A percentile compares a stretch with the other conserved stretches of the same genome.
These are phyloP conservation scores for Corvus cornix DNA, from an alignment of 2,113 vertebrate genomes.

Conservation along the genomic window DNA sequence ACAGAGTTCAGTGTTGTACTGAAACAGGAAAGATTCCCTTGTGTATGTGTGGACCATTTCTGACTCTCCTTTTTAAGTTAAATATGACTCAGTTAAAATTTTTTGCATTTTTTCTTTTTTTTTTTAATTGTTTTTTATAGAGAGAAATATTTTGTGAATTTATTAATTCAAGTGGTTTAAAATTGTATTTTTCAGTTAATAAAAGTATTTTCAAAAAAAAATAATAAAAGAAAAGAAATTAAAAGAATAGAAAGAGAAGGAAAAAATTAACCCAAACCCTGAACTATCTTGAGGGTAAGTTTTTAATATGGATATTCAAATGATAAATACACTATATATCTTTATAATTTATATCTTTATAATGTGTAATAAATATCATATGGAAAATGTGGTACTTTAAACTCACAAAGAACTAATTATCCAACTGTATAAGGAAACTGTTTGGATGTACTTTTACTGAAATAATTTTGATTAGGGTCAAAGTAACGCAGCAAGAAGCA, in stretches of 20 bases:
- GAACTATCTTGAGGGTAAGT: not conserved
- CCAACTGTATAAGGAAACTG: not conserved
- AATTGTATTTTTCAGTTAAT: not conserved
- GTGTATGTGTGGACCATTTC: not conserved
- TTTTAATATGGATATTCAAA: not conserved
- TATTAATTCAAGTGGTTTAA: not conserved
- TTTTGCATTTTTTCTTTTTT: too few relatives aligned
- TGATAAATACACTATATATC: not conserved
- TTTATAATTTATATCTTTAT: not conserved
- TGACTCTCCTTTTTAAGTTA: not conserved
- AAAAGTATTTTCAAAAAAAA: not conserved
- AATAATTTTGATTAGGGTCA: not conserved
- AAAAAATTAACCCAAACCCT: not conserved
- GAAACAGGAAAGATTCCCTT: not conserved
- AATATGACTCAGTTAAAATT: not conserved
- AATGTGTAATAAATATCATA: not conserved
- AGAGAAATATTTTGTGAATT: not conserved
- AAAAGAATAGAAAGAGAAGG: not conserved
- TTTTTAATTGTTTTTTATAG: fast-evolving
- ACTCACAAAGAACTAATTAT: not conserved
- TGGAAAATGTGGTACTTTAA: not conserved
- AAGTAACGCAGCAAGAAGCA: not conserved
- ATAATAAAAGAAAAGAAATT: fast-evolving
- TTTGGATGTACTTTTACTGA: not conserved
- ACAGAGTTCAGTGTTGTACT: not conserved